Evolutionary conservation across 1,140 invertebrate species (phyloP).

Genomic region (Adelges cooleyi): DNA sequence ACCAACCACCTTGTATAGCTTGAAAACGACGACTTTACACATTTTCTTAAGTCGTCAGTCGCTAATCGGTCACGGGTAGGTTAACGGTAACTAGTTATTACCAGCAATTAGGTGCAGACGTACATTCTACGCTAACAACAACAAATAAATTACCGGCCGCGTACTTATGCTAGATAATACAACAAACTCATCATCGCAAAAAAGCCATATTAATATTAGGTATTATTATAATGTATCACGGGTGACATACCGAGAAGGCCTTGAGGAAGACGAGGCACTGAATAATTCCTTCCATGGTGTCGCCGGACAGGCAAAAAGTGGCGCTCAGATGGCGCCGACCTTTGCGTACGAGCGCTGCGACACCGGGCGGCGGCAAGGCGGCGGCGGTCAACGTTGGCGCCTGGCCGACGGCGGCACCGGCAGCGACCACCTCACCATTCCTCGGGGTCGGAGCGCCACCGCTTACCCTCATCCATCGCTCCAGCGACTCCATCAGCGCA

Average conservation of each 20-base stretch:
- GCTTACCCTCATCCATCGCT: slow-evolving; percentile 15
- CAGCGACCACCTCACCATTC: slow-evolving; percentile 31
- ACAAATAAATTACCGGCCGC: too few relatives aligned
- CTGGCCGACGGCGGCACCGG: slow-evolving; percentile 46
- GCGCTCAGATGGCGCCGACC: slow-evolving; percentile 64
- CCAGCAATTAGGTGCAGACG: too few relatives aligned
- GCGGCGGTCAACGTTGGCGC: slow-evolving; percentile 30
- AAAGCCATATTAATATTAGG: too few relatives aligned
- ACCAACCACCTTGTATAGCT: too few relatives aligned
- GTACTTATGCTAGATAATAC: too few relatives aligned
- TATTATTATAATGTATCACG: too few relatives aligned
- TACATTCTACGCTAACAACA: too few relatives aligned
- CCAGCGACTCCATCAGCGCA: slow-evolving; percentile 10
- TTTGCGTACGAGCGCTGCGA: slow-evolving; percentile 48
- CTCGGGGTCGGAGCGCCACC: slow-evolving; percentile 6
- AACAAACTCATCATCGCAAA: too few relatives aligned
- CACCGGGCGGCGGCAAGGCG: slow-evolving; percentile 26
- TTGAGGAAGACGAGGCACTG: slow-evolving; percentile 83
- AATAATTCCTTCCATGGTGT: slow-evolving; percentile 84
- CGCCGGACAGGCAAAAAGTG: slow-evolving; percentile 73
- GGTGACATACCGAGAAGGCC: slow-evolving; percentile 73
- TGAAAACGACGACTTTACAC: too few relatives aligned
- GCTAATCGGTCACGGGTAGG: too few relatives aligned
- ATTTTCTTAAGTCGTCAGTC: too few relatives aligned
- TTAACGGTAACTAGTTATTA: too few relatives aligned